Percentiles rank a stretch among this genome's conserved stretches.
Conservation (phyloP, 2,888 invertebrate species). For the Nomada flava region DNA sequence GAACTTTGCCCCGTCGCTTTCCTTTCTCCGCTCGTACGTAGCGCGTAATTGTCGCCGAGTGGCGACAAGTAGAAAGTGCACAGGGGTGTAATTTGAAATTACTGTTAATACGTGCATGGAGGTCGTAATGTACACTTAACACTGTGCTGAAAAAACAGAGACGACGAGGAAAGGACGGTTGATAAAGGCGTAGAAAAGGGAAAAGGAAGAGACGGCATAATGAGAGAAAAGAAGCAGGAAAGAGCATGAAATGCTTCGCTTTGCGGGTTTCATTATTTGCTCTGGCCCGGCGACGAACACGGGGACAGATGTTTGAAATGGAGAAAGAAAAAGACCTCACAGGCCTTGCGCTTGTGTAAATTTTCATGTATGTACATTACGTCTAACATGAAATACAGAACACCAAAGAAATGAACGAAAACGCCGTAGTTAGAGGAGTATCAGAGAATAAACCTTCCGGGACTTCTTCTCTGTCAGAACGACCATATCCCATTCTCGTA, state of each 20-base stretch:
- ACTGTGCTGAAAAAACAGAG: slow-evolving; percentile 47
- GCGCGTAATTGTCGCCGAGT: slow-evolving; percentile 57
- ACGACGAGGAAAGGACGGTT: slow-evolving; percentile 40
- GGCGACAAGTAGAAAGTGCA: slow-evolving; percentile 52
- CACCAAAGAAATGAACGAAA: too few species aligned
- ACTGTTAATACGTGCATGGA: slow-evolving; percentile 56
- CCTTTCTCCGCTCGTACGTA: slow-evolving; percentile 31
- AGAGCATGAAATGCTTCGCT: slow-evolving; percentile 17
- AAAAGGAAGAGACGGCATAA: slow-evolving; percentile 40
- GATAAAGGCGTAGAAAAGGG: slow-evolving; percentile 49
- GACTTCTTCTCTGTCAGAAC: too few species aligned
- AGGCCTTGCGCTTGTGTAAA: background rate
- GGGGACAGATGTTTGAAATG: slow-evolving; percentile 17
- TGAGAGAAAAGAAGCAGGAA: slow-evolving; percentile 48
- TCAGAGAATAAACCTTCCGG: too few species aligned
- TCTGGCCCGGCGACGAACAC: slow-evolving; percentile 34
- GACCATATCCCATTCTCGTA: too few species aligned
- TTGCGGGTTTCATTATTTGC: slow-evolving; percentile 45
- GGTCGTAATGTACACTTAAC: slow-evolving; percentile 60
- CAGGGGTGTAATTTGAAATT: slow-evolving; percentile 62
- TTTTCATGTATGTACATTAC: background rate
- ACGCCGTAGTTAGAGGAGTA: too few species aligned
- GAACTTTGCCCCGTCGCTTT: slow-evolving; percentile 34
- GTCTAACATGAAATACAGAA: too few species aligned
- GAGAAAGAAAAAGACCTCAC: slow-evolving; percentile 12